Percentiles rank a stretch among this genome's conserved stretches.
Evolutionary conservation across 2,113 vertebrate species (phyloP).

Genomic region (Sarotherodon lohbergeri): DNA sequence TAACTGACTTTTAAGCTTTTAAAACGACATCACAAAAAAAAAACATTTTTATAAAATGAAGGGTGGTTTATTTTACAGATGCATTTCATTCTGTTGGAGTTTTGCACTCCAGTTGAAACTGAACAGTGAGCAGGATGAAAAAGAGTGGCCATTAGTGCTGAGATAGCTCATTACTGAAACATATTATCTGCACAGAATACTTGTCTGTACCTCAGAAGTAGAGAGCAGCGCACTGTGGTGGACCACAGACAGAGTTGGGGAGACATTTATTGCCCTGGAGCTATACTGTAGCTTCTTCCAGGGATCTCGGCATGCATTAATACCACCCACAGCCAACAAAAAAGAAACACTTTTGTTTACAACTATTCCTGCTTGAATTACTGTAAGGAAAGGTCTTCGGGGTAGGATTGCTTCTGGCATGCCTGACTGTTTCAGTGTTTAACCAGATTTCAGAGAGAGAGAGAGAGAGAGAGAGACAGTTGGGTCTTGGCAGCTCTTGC

Average conservation of each 20-base stretch:
- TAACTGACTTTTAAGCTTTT: neutral
- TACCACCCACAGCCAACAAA: conserved; percentile 56
- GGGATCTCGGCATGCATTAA: conserved; percentile 60
- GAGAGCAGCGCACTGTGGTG: neutral
- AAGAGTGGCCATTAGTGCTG: neutral
- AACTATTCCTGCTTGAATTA: conserved; percentile 30
- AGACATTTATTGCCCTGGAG: conserved; percentile 39
- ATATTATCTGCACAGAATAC: neutral
- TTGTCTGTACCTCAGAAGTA: neutral
- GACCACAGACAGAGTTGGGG: neutral
- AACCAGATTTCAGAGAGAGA: conserved; percentile 24
- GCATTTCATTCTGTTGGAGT: neutral
- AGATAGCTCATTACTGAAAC: neutral
- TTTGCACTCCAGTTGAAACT: neutral
- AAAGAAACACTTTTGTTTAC: conserved; percentile 41
- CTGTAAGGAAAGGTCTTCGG: conserved; percentile 46
- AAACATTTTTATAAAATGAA: neutral
- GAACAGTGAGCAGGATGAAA: neutral
- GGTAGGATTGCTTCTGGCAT: conserved; percentile 35
- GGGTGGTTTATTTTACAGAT: neutral
- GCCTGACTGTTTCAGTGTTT: conserved; percentile 38
- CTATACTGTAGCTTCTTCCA: conserved; percentile 15
- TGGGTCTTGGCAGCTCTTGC: conserved; percentile 4
- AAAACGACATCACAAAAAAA: rapidly evolving
- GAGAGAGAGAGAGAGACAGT: neutral